Base-by-base conservation (phyloP, 1,140 invertebrate species). In the Pseudomyrmex cubaensis region DNA sequence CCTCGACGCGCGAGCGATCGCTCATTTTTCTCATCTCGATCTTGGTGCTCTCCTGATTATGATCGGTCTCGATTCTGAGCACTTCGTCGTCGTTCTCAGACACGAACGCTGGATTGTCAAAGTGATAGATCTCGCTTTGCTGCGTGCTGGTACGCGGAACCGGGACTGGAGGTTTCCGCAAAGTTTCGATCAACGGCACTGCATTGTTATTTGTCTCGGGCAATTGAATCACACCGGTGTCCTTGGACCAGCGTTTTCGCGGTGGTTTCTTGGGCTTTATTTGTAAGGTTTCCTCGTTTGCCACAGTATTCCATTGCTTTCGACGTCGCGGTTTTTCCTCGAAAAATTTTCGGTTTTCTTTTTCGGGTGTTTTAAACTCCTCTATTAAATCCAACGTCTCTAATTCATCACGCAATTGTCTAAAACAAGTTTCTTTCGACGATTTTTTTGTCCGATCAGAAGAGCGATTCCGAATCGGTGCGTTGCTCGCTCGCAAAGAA, bases 61-160 rank as follows among this genome's bases (percentile, higher is more conserved):
- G 82, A 74, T 93, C 86, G 0, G 91, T 94, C 84, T 94, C 93
- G 12, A 94, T 92, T 35, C 88, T 87, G 2, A 94, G 83, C 62
- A 94, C 90, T n/a, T 93, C 89, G 56, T 84, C 67, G 61, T 92
- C 90, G 13, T 91, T 87, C 7, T 93, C 93, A 0, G 89, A 90
- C 22, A 87, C 77, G 66, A 92, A 94, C 9, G 84, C 91, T 1
- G 87, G 80, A 61, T 94, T 93, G 22, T 93, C 91, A 15, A 87
- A 87, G 4, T 61, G 87, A 0, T 76, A 69, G 1, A 74, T 59
- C 0, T 56, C 50, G 46, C 72, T 22, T 12, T 80, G 74, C 8
- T 83, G 84, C 20, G 82, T 22, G 3, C 22, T 56, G 25, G 78
- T 66, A 50, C 89, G 87, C 20, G 90, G 86, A 9, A 87, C 89